A percentile compares a stretch with the other conserved stretches of the same genome.
phyloP scores from a whole-genome alignment of 2,113 vertebrate genomes.

The Macquaria ambigua region DNA sequence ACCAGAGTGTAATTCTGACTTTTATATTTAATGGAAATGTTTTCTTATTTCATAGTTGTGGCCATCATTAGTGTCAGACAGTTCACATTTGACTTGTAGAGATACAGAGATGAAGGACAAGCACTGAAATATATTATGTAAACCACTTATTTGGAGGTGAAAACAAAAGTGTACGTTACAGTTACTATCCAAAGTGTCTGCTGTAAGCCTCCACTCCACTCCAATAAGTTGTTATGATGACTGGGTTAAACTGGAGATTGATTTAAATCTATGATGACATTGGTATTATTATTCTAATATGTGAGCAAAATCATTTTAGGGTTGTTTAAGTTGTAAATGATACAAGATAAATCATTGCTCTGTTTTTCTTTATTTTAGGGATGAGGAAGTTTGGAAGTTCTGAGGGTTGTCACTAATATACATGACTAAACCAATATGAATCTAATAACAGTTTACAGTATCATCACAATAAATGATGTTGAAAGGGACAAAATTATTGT shows the following conservation, averaged over 20 bases:
- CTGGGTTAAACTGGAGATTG: too few species aligned
- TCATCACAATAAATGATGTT: not conserved
- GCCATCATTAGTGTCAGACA: not conserved
- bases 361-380: constrained; percentile 13
- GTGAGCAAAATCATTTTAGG: not conserved
- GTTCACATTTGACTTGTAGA: too few species aligned
- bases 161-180: too few species aligned
- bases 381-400: too few species aligned
- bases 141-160: not conserved
- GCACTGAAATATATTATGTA: too few species aligned
- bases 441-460: too few species aligned
- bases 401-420: not conserved
- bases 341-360: not conserved
- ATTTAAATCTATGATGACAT: too few species aligned
- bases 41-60: not conserved
- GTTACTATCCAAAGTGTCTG: too few species aligned
- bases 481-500: not conserved
- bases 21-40: not conserved
- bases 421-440: not conserved
- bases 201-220: too few species aligned
- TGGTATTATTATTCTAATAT: not conserved
- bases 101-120: not conserved
- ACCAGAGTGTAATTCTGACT: not conserved
- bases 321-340: not conserved
- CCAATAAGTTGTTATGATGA: too few species aligned